These are phyloP conservation scores for Zeugodacus cucurbitae DNA, from an alignment of 1,140 invertebrate species.

Conservation along the genomic window DNA sequence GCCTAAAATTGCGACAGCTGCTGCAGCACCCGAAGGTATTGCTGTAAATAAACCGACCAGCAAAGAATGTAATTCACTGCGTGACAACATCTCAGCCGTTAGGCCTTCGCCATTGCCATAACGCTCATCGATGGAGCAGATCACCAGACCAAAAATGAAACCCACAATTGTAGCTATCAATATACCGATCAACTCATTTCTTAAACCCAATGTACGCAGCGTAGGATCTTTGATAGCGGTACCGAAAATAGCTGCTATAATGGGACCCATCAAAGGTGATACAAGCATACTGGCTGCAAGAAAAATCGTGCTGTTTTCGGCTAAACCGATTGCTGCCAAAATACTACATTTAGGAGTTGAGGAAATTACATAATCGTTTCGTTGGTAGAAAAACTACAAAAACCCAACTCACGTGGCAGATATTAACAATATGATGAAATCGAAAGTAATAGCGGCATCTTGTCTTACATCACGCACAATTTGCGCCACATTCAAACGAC, in stretches of 20 bases:
- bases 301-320: constrained; percentile 81
- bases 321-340: constrained; percentile 75
- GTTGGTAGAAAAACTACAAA: neutral
- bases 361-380: neutral
- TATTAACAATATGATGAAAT: constrained; percentile 76
- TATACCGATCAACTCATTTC: constrained; percentile 75
- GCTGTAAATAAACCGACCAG: constrained; percentile 78
- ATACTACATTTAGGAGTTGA: constrained; percentile 52
- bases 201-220: constrained; percentile 71
- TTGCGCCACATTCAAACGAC: constrained; percentile 77
- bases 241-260: constrained; percentile 80
- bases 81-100: constrained; percentile 76
- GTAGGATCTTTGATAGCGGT: constrained; percentile 74
- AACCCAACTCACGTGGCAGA: constrained; percentile 72
- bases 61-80: constrained; percentile 73
- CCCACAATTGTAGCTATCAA: constrained; percentile 73
- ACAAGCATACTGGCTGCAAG: constrained; percentile 83
- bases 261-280: constrained; percentile 83
- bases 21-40: constrained; percentile 78
- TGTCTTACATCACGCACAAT: constrained; percentile 74
- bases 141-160: constrained; percentile 76
- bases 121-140: constrained; percentile 69
- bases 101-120: constrained; percentile 74
- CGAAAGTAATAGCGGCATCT: constrained; percentile 78
- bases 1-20: constrained; percentile 78